phyloP scores from a whole-genome alignment of 1,140 invertebrate genomes.

The Philopotamus ludificatus region DNA sequence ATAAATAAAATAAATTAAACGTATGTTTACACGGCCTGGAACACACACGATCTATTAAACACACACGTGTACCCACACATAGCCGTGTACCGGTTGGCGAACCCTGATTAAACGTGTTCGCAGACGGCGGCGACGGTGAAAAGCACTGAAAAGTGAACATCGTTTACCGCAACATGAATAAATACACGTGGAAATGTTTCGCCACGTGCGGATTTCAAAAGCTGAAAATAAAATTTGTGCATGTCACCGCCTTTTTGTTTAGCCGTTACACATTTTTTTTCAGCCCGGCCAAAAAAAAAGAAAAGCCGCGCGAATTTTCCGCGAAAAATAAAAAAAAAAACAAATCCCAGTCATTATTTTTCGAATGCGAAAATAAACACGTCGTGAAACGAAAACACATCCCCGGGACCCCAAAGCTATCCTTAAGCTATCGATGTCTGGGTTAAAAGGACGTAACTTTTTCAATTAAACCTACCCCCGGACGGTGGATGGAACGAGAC shows the following conservation, averaged over 20 bases:
- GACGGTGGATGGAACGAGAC: no score
- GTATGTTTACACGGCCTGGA: no score
- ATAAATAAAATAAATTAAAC: no score
- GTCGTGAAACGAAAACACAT: no score
- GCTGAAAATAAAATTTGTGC: background rate
- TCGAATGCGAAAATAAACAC: no score
- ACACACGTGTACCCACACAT: no score
- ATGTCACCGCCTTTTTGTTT: background rate
- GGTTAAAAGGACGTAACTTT: slow-evolving; percentile 9
- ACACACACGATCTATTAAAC: no score
- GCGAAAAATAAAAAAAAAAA: background rate
- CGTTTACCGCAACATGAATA: slow-evolving; percentile 5
- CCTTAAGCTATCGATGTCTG: background rate
- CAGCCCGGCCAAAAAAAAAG: background rate
- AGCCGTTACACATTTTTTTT: no score
- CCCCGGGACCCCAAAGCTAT: background rate
- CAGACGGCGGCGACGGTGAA: background rate
- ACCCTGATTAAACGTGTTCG: background rate
- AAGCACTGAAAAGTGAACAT: slow-evolving; percentile 2
- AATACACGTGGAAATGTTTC: slow-evolving; percentile 2
- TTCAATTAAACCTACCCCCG: slow-evolving; percentile 13
- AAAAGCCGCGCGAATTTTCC: background rate
- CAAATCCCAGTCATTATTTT: background rate
- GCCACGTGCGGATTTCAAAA: slow-evolving; percentile 5
- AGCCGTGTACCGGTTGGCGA: background rate